Conservation (phyloP, 2,888 invertebrate species). For the Chrysolina haemoptera region DNA sequence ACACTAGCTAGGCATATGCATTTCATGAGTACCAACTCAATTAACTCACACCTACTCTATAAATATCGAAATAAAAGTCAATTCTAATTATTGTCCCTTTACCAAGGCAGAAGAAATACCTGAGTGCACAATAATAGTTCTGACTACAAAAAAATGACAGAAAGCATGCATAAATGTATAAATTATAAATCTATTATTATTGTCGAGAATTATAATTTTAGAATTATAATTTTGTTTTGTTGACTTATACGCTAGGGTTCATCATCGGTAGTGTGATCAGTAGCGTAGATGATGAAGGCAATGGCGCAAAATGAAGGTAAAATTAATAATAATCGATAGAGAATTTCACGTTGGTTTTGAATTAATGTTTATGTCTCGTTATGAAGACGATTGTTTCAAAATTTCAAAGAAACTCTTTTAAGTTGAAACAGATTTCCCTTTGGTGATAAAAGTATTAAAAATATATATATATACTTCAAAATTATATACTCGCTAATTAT, state of each 20-base stretch:
- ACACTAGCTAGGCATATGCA: conserved; percentile 11
- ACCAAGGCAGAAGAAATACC: neutral
- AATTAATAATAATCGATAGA: too few relatives aligned
- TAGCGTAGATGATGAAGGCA: neutral
- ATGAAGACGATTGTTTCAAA: too few relatives aligned
- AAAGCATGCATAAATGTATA: conserved; percentile 8
- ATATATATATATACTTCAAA: too few relatives aligned
- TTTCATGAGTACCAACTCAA: conserved; percentile 23
- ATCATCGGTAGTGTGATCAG: neutral
- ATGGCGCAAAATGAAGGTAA: too few relatives aligned
- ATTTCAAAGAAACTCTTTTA: too few relatives aligned
- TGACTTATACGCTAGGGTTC: neutral
- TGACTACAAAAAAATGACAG: conserved; percentile 7
- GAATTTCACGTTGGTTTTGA: too few relatives aligned
- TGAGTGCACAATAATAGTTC: neutral
- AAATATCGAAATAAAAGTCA: conserved; percentile 1
- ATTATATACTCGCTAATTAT: too few relatives aligned
- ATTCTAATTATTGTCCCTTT: conserved; percentile 18
- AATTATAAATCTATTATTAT: conserved; percentile 4
- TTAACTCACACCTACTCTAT: conserved; percentile 22
- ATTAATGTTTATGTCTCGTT: too few relatives aligned
- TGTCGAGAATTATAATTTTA: conserved; percentile 1
- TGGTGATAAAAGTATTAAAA: too few relatives aligned
- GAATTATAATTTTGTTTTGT: conserved; percentile 15
- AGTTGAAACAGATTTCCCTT: too few relatives aligned